A percentile compares a stretch with the other conserved stretches of the same genome.
Conservation (phyloP, 2,797 vertebrate species). For the Melanotaenia nigrans region DNA sequence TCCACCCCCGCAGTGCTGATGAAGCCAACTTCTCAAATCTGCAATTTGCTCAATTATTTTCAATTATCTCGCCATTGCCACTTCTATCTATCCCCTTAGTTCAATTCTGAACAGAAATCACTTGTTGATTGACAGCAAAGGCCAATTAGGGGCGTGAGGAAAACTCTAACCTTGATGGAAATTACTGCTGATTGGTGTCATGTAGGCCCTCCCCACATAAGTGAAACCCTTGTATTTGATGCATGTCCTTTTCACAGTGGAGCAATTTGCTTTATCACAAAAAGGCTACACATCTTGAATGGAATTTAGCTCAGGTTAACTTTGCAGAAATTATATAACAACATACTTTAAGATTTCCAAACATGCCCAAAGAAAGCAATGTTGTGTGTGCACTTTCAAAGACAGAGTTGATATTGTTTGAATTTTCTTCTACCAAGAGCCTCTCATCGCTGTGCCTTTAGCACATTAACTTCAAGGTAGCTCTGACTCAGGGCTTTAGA, state of each 20-base stretch:
- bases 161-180: conserved; percentile 74
- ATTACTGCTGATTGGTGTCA: conserved; percentile 83
- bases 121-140: conserved; percentile 86
- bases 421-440: conserved; percentile 50
- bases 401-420: conserved; percentile 43
- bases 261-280: conserved; percentile 13
- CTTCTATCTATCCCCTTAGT: conserved; percentile 78
- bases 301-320: conserved; percentile 15
- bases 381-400: conserved; percentile 45
- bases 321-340: conserved; percentile 45
- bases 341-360: conserved; percentile 45
- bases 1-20: conserved; percentile 77
- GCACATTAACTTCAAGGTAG: conserved; percentile 73
- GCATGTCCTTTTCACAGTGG: conserved; percentile 34
- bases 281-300: conserved; percentile 31
- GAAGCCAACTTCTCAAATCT: conserved; percentile 80
- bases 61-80: conserved; percentile 82
- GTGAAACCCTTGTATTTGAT: conserved; percentile 38
- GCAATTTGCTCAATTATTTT: conserved; percentile 85
- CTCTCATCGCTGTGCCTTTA: conserved; percentile 55
- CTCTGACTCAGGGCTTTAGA: conserved; percentile 61
- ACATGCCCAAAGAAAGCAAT: conserved; percentile 26
- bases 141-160: conserved; percentile 77
- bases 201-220: conserved; percentile 59
- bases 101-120: conserved; percentile 82